Evolutionary conservation across 53 echinoderm and acorn worm species (phyloP), one percentile per base, ranked within the genome.

Genomic region (Holothuria scabra): DNA sequence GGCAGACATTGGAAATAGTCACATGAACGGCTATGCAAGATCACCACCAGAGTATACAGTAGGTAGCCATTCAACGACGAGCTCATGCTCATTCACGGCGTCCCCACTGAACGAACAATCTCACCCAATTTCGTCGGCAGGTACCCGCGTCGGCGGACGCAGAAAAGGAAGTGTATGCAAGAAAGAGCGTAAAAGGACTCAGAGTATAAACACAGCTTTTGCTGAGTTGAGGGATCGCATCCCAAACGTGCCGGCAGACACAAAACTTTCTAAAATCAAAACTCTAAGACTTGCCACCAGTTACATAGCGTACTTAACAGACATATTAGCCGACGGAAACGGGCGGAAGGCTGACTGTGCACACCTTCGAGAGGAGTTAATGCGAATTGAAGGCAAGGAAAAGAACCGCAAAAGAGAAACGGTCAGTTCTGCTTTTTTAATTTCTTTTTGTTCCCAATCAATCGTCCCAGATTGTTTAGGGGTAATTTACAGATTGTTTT

Each of bases 201-300:
- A 93, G 59, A 99, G 99, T 55, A 99, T 99, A 60, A 99, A 99
- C 85, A 91, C 94, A 14, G 99, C 99, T 20, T 99, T 99, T 78
- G 80, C 99, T 28, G 99, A 99, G 32, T 87, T 99, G 16, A 88
- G 99, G n/a, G 99, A 99, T 46, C 94, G 99, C 74, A 99, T 99
- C 75, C 99, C 99, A 10, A 94, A 99, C 86, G 99, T 99, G 65
- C 99, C 99, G 20, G 94, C 99, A 59, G 99, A 99, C 71, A 99
- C 99, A 28, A 99, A 99, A 91, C 93, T 99, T 46, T 99, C 99
- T 13, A 99, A 99, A 82, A 99, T 99, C 80, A 99, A 99, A 84
- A 99, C 99, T 32, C 81, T 99, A 46, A 82, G 99, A 66, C 87
- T 99, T 46, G 99, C 99, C 23, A 99, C 94, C 44, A 94, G 94